These are phyloP conservation scores for Scaptodrosophila lebanonensis DNA, from an alignment of 1,140 invertebrate species.

Conservation along the genomic window DNA sequence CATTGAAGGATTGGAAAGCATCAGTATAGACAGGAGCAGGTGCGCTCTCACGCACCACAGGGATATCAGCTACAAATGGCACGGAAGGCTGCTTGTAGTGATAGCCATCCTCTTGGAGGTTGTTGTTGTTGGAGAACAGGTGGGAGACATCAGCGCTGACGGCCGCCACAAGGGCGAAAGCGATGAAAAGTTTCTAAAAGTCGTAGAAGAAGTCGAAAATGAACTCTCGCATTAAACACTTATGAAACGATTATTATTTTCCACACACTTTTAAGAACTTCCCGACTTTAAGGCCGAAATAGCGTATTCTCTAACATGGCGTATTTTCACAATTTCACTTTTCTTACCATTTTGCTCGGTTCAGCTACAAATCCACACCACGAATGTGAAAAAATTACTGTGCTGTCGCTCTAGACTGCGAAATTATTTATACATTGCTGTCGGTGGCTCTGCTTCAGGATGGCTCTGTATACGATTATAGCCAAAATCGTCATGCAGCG, in stretches of 20 bases:
- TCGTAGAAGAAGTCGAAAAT: background rate
- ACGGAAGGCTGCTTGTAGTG: slow-evolving; percentile 50
- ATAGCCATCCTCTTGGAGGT: slow-evolving; percentile 70
- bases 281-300: slow-evolving; percentile 2
- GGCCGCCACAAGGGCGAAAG: slow-evolving; percentile 61
- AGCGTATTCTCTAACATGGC: too few relatives aligned
- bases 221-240: too few relatives aligned
- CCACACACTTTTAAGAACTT: slow-evolving; percentile 1
- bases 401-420: slow-evolving; percentile 44
- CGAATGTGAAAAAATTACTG: slow-evolving; percentile 72
- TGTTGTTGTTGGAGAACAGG: slow-evolving; percentile 67
- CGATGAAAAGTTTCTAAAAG: slow-evolving; percentile 67
- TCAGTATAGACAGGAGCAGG: slow-evolving; percentile 9
- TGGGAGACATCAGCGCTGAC: slow-evolving; percentile 71
- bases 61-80: slow-evolving; percentile 62
- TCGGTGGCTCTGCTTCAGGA: slow-evolving; percentile 43
- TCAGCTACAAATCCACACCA: slow-evolving; percentile 67
- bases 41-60: slow-evolving; percentile 25
- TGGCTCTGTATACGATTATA: slow-evolving; percentile 34
- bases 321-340: slow-evolving; percentile 5
- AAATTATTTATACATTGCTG: slow-evolving; percentile 73
- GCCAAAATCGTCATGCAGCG: slow-evolving; percentile 29
- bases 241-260: slow-evolving; percentile 6
- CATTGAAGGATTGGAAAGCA: too few relatives aligned
- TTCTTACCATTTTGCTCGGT: slow-evolving; percentile 64